phyloP scores from a whole-genome alignment of 2,113 vertebrate species.

The Acrocephalus arundinaceus region DNA sequence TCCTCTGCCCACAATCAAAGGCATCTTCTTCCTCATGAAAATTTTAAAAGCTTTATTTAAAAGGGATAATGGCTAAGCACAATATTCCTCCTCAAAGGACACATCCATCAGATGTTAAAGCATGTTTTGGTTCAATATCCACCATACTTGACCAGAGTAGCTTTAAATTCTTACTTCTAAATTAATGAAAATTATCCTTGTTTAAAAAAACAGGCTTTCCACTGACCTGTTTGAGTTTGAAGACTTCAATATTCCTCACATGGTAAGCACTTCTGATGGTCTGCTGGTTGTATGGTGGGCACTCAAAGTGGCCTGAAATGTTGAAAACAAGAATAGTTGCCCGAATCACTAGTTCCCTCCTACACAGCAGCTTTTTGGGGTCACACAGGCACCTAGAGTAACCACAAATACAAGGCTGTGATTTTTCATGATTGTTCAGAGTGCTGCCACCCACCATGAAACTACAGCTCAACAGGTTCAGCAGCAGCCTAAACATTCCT shows the following conservation, averaged over 20 bases:
- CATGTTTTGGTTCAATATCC: neutral
- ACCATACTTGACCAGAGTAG: neutral
- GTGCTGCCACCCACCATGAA: neutral
- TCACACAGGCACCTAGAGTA: neutral
- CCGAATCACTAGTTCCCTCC: neutral
- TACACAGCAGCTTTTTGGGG: neutral
- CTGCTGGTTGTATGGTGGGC: conserved; percentile 89
- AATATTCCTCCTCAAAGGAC: neutral
- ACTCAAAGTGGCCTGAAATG: conserved; percentile 91
- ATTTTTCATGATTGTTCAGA: neutral
- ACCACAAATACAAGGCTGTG: neutral
- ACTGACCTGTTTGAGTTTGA: conserved; percentile 95
- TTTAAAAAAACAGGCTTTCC: neutral
- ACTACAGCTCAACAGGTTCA: neutral
- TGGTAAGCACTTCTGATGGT: conserved; percentile 95
- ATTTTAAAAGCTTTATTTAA: neutral
- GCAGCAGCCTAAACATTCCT: neutral
- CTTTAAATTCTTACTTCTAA: neutral
- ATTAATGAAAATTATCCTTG: neutral
- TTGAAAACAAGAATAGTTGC: neutral
- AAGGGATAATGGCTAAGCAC: neutral
- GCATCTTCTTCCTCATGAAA: neutral
- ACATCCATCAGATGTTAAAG: neutral
- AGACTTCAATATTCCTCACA: conserved; percentile 92
- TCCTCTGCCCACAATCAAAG: neutral